Evolutionary conservation across 2,888 invertebrate genomes (phyloP).

Genomic region (Lithophane ornitopus): DNA sequence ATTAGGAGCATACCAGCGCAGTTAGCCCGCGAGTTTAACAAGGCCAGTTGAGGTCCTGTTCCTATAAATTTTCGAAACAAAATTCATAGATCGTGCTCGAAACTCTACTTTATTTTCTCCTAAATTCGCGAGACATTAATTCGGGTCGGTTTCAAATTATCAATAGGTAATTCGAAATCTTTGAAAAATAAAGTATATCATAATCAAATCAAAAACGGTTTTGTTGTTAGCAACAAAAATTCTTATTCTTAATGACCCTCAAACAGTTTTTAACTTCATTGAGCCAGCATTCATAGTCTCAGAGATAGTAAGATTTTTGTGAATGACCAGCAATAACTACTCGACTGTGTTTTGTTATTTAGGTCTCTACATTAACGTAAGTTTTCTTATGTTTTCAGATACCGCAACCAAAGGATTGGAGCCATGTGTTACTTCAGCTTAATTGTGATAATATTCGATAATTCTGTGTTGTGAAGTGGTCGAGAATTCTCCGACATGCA

Average conservation of each 20-base stretch:
- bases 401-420: slow-evolving; percentile 46
- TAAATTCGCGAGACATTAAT: neutral
- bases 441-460: slow-evolving; percentile 84
- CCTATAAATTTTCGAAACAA: neutral
- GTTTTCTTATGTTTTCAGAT: slow-evolving; percentile 76
- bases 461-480: slow-evolving; percentile 70
- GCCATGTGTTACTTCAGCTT: slow-evolving; percentile 83
- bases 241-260: too few relatives aligned
- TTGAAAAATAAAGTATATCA: too few relatives aligned
- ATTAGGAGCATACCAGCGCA: slow-evolving; percentile 24
- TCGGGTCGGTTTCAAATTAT: neutral
- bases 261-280: neutral
- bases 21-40: slow-evolving; percentile 11
- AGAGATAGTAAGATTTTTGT: neutral
- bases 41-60: slow-evolving; percentile 16
- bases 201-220: neutral
- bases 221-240: neutral
- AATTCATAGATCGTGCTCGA: neutral
- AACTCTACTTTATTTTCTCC: neutral
- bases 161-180: neutral
- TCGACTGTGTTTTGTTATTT: neutral
- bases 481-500: slow-evolving; percentile 76
- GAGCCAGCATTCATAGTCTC: neutral
- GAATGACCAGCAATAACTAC: fast-evolving
- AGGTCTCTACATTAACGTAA: neutral